A percentile compares a stretch with the other conserved stretches of the same genome.
Evolutionary conservation across 2,888 invertebrate genomes (phyloP).

Genomic region (Aethes cnicana): DNA sequence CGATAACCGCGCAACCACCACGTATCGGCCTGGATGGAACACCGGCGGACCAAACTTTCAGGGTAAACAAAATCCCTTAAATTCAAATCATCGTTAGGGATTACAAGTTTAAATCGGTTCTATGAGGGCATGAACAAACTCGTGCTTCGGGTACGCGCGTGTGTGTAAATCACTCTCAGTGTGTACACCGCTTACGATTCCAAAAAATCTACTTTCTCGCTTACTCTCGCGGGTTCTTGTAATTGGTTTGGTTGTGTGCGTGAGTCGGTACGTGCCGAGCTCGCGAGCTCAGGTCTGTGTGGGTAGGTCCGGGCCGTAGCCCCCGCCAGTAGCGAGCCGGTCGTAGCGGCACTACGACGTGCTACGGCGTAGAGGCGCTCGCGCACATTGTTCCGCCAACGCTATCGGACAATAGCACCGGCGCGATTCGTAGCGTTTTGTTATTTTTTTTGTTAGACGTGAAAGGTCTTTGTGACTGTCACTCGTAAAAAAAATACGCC

Average conservation of each 20-base stretch:
- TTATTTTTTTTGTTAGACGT: constrained; percentile 71
- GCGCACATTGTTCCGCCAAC: constrained; percentile 24
- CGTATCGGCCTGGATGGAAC: constrained; percentile 21
- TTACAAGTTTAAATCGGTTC: constrained; percentile 78
- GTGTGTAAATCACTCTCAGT: constrained; percentile 69
- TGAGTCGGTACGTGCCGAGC: constrained; percentile 47
- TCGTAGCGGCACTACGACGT: constrained; percentile 70
- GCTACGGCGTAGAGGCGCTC: constrained; percentile 63
- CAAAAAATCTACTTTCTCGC: constrained; percentile 75
- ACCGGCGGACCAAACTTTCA: constrained; percentile 36
- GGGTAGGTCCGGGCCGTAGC: constrained; percentile 76
- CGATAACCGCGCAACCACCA: constrained; percentile 12
- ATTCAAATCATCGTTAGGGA: constrained; percentile 78
- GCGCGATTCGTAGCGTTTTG: constrained; percentile 69
- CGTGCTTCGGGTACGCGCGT: constrained; percentile 55
- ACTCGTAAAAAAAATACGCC: constrained; percentile 56
- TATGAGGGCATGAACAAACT: constrained; percentile 59
- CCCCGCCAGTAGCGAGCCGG: constrained; percentile 77
- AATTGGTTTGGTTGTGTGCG: constrained; percentile 56
- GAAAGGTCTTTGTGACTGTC: constrained; percentile 65
- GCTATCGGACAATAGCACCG: constrained; percentile 49
- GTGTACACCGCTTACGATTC: constrained; percentile 75
- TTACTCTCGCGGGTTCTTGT: constrained; percentile 65
- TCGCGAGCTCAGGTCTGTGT: constrained; percentile 60
- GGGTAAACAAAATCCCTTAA: constrained; percentile 67